Conservation (phyloP, 2,797 vertebrate genomes). For the Lithobates sylvaticus region DNA sequence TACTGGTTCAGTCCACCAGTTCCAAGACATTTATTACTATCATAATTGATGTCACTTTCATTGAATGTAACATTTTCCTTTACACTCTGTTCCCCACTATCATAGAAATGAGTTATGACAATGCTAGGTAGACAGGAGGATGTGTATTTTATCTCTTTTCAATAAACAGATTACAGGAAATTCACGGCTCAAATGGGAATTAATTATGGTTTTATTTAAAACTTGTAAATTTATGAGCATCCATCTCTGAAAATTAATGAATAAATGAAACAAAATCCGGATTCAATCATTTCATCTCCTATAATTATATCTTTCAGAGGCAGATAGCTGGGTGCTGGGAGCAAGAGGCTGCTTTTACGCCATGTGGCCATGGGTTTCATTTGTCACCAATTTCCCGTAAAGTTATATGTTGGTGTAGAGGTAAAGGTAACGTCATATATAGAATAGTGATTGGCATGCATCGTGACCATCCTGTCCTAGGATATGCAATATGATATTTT, state of each 20-base stretch:
- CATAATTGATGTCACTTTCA: slow-evolving; percentile 61
- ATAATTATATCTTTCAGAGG: background rate
- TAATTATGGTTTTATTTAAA: slow-evolving; percentile 32
- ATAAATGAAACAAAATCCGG: slow-evolving; percentile 22
- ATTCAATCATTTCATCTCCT: slow-evolving; percentile 8
- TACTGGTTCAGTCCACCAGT: slow-evolving; percentile 61
- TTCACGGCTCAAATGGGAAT: slow-evolving; percentile 35
- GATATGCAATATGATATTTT: no score
- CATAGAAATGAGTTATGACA: slow-evolving; percentile 58
- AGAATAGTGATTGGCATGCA: no score
- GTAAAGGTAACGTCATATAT: no score
- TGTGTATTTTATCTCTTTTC: slow-evolving; percentile 55
- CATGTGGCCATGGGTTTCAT: no score
- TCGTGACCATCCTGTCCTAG: no score
- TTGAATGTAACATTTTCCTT: slow-evolving; percentile 60
- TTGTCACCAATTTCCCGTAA: no score
- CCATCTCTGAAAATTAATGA: slow-evolving; percentile 31
- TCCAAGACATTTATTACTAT: slow-evolving; percentile 58
- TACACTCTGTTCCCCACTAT: slow-evolving; percentile 44
- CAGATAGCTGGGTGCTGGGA: slow-evolving; percentile 12
- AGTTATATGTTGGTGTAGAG: no score
- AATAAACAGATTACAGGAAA: slow-evolving; percentile 55
- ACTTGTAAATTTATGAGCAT: slow-evolving; percentile 37
- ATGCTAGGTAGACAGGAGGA: slow-evolving; percentile 28
- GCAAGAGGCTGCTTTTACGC: background rate